phyloP scores from a whole-genome alignment of 2,113 vertebrate genomes.

The Hyperopisus bebe region DNA sequence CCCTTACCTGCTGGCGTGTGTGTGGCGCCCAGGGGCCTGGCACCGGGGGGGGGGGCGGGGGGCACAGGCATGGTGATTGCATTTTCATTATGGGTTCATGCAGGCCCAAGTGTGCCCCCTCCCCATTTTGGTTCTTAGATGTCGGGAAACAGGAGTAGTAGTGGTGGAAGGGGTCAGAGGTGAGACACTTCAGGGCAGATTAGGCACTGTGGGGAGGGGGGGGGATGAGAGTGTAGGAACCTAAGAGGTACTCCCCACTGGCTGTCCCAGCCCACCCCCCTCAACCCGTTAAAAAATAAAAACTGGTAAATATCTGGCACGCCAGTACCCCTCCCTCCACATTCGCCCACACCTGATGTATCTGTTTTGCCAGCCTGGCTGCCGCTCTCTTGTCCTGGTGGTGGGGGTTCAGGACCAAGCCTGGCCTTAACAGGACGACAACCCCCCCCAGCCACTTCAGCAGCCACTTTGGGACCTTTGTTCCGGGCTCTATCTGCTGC shows the following conservation, averaged over 20 bases:
- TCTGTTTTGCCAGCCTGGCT: neutral
- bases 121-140: neutral
- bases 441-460: slow-evolving; percentile 25
- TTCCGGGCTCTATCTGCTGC: slow-evolving; percentile 14
- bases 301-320: slow-evolving; percentile 53
- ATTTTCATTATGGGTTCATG: neutral
- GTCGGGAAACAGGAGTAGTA: neutral
- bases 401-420: neutral
- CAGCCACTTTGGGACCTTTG: slow-evolving; percentile 22
- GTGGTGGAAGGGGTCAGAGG: neutral
- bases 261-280: slow-evolving; percentile 46
- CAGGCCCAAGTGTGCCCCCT: neutral
- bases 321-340: neutral
- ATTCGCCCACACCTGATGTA: neutral
- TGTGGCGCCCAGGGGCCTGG: slow-evolving; percentile 12
- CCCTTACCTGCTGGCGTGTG: neutral
- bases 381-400: neutral
- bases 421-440: neutral
- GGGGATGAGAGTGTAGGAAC: slow-evolving; percentile 24
- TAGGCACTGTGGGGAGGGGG: slow-evolving; percentile 6
- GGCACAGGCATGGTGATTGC: neutral
- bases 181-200: neutral
- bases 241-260: slow-evolving; percentile 58
- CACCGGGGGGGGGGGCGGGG: neutral
- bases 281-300: slow-evolving; percentile 50